Evolutionary conservation across 2,888 invertebrate genomes (phyloP), one percentile per base, ranked within the genome.

Genomic region (Drepana falcataria): DNA sequence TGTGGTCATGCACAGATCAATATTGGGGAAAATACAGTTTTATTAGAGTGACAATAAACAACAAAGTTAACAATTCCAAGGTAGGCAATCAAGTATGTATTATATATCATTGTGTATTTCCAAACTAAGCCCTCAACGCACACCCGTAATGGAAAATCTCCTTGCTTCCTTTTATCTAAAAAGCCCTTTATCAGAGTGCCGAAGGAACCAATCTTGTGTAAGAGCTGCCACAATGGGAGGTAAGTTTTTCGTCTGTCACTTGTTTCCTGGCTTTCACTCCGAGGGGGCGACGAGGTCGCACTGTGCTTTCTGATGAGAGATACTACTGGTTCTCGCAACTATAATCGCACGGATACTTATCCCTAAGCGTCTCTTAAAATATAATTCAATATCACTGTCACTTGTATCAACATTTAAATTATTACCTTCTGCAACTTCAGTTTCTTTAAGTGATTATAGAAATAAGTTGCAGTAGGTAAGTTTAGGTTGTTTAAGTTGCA

Each of bases 221-320:
- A 68, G 64, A 65, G 59, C 61, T 64, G 58, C 59, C 59, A 68
- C 75, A 74, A 74, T 73, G 63, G 72, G 64, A 71, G 69, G 69
- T 71, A 72, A 73, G 70, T 73, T 76, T 75, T 74, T 75, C 72
- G 70, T 69, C 63, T 77, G 73, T 77, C 75, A 70, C 73, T 77
- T 74, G 72, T 76, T 79, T 77, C 72, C 73, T 65, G 68, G 70
- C 70, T 75, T 69, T 69, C 71, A 65, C 70, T 68, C 60, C 65
- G 62, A 61, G 69, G 66, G 68, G 65, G 69, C 64, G 63, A 61
- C 56, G 68, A 67, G 68, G 66, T 66, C 59, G 65, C 60, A 59
- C 54, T 64, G 58, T 56, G 58, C 65, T 63, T 58, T 56, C 48
- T 54, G 33, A 37, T n/a, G 49, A 6, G 37, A 3, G 37, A 6